Percentiles rank a stretch among this genome's conserved stretches.
Evolutionary conservation across 1,140 invertebrate genomes (phyloP).

Genomic region (Episyrphus balteatus): DNA sequence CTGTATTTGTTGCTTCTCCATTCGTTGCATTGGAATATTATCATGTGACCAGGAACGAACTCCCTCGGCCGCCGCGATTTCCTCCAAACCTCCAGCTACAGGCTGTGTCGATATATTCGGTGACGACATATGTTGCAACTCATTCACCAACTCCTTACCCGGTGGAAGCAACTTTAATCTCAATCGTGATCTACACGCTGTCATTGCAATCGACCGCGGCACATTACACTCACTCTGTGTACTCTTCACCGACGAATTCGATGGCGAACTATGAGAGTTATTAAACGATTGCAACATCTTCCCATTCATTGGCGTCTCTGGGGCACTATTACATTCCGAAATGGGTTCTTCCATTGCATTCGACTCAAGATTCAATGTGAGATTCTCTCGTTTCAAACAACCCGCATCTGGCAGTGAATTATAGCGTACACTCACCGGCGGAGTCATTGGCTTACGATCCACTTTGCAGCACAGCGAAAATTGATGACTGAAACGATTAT

Average conservation of each 20-base stretch:
- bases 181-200: conserved; percentile 31
- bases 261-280: conserved; percentile 16
- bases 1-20: neutral
- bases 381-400: conserved; percentile 19
- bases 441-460: conserved; percentile 29
- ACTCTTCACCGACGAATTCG: conserved; percentile 17
- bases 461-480: conserved; percentile 33
- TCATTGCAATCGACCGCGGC: conserved; percentile 29
- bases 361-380: conserved; percentile 17
- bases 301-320: conserved; percentile 26
- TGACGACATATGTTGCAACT: conserved; percentile 34
- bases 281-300: conserved; percentile 16
- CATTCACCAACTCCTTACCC: conserved; percentile 27
- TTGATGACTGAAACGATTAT: conserved; percentile 34
- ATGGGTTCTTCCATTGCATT: conserved; percentile 9
- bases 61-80: conserved; percentile 10
- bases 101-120: conserved; percentile 32
- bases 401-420: conserved; percentile 31
- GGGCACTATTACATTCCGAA: conserved; percentile 31
- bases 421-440: conserved; percentile 32
- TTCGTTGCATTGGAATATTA: conserved; percentile 25
- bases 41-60: conserved; percentile 32
- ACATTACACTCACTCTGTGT: conserved; percentile 14
- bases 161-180: conserved; percentile 32
- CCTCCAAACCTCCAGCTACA: conserved; percentile 4